Evolutionary conservation across 2,888 invertebrate species (phyloP).

Genomic region (Emesis castigata): DNA sequence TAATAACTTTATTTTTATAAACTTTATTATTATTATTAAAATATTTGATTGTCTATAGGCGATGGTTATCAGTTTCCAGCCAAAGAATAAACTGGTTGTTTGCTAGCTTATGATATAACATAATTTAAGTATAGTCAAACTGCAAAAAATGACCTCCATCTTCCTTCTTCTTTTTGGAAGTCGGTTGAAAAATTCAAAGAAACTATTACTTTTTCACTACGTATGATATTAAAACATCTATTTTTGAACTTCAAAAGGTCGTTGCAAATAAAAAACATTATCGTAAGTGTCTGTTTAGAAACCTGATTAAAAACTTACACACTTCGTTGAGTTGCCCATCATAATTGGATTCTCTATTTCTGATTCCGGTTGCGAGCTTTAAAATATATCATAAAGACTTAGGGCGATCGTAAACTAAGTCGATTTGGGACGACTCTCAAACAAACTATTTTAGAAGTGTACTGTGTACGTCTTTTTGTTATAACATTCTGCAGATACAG

Average conservation of each 20-base stretch:
- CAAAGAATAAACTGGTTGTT: too few relatives aligned
- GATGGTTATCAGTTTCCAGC: too few relatives aligned
- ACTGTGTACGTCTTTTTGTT: too few relatives aligned
- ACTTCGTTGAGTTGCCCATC: conserved; percentile 52
- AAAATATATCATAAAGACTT: conserved; percentile 55
- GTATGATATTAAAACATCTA: background rate
- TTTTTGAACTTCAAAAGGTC: background rate
- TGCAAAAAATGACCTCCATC: too few relatives aligned
- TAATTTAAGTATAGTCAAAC: too few relatives aligned
- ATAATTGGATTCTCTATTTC: conserved; percentile 70
- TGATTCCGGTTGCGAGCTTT: conserved; percentile 54
- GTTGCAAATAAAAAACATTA: background rate
- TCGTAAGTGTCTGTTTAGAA: conserved; percentile 15
- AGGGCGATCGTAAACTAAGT: conserved; percentile 23
- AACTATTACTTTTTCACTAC: background rate
- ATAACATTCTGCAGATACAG: too few relatives aligned
- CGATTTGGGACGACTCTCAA: background rate
- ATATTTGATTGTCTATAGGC: too few relatives aligned
- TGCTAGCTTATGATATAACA: too few relatives aligned
- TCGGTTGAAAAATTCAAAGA: background rate
- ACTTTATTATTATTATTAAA: too few relatives aligned
- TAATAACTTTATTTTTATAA: too few relatives aligned
- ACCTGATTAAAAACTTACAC: conserved; percentile 65
- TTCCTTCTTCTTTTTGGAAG: too few relatives aligned
- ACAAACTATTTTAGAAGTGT: too few relatives aligned